A percentile compares a stretch with the other conserved stretches of the same genome.
phyloP scores from a whole-genome alignment of 2,888 invertebrate species.

The Epinotia bilunana region DNA sequence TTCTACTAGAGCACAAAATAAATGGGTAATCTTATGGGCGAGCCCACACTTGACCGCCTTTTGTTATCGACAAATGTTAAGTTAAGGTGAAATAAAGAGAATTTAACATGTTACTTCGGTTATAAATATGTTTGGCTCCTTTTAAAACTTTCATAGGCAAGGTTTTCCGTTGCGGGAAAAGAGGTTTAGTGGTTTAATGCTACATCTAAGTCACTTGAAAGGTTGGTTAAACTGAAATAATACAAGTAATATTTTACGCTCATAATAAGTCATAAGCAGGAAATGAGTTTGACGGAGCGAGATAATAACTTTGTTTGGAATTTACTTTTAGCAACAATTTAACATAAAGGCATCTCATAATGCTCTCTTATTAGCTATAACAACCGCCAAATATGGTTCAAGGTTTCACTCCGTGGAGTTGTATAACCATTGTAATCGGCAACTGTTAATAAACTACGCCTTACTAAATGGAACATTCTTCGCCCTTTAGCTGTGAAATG shows the following conservation, averaged over 20 bases:
- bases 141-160: slow-evolving; percentile 2
- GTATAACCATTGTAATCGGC: slow-evolving; percentile 32
- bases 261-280: slow-evolving; percentile 27
- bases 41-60: slow-evolving; percentile 31
- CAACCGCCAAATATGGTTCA: slow-evolving; percentile 10
- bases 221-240: slow-evolving; percentile 7
- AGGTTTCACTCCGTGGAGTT: slow-evolving; percentile 3
- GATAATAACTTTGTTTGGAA: slow-evolving; percentile 30
- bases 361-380: slow-evolving; percentile 29
- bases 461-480: slow-evolving; percentile 37
- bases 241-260: not conserved
- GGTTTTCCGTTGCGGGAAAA: not conserved
- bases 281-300: slow-evolving; percentile 27
- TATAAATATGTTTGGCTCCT: not conserved
- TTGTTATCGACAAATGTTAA: slow-evolving; percentile 28
- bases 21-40: slow-evolving; percentile 15
- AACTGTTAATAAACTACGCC: slow-evolving; percentile 34
- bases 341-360: slow-evolving; percentile 12
- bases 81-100: slow-evolving; percentile 8
- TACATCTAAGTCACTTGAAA: not conserved
- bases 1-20: slow-evolving; percentile 4
- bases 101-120: slow-evolving; percentile 10
- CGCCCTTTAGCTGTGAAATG: slow-evolving; percentile 31
- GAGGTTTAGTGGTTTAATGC: slow-evolving; percentile 4
- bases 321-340: slow-evolving; percentile 34